Conservation (phyloP, 2,113 vertebrate genomes). For the Pica pica region DNA sequence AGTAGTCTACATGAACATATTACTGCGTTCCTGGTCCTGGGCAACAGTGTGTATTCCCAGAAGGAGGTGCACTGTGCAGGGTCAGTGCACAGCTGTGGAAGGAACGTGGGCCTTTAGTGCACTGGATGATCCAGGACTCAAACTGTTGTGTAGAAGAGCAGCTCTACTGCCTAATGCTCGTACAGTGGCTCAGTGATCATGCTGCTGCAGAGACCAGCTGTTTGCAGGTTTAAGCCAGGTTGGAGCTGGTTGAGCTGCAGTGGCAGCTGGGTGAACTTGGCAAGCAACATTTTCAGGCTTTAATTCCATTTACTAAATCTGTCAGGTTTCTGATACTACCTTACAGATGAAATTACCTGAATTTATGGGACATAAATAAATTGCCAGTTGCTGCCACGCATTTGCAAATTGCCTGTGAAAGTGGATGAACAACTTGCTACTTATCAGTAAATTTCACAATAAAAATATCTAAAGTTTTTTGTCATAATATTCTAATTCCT, state of each 20-base stretch:
- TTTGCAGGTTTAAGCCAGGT: not conserved
- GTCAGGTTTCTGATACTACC: not conserved
- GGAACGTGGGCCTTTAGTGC: not conserved
- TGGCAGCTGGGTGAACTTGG: not conserved
- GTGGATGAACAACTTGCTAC: not conserved
- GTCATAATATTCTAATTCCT: not conserved
- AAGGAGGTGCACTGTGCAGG: not conserved
- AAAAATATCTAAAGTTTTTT: not conserved
- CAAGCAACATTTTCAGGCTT: not conserved
- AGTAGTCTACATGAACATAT: not conserved
- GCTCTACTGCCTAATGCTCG: not conserved
- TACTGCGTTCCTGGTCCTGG: not conserved
- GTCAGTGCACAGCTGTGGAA: not conserved
- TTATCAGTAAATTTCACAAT: not conserved
- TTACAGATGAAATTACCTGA: not conserved
- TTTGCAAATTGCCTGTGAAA: not conserved
- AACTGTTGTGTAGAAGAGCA: not conserved
- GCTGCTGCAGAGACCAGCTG: not conserved
- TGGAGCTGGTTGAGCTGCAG: not conserved
- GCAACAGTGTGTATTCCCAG: not conserved
- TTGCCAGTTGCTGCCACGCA: not conserved
- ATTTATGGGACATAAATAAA: not conserved
- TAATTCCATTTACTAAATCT: not conserved
- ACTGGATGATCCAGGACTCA: not conserved
- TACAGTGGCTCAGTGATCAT: not conserved